These are phyloP conservation scores for Cynaeus angustus DNA, from an alignment of 2,888 invertebrate species.

Conservation along the genomic window DNA sequence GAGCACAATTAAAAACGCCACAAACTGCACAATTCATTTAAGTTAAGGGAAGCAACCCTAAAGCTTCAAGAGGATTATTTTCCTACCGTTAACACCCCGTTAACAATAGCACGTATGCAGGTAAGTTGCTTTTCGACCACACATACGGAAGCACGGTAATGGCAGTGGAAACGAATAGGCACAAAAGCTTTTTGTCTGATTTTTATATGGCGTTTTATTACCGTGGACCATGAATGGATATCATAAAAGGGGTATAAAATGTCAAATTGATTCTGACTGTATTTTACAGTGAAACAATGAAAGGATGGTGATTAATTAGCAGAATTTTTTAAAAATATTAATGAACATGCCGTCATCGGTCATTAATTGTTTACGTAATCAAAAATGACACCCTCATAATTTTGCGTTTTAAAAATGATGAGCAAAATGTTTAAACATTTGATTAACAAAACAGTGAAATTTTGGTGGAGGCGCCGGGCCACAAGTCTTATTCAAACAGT, in stretches of 20 bases:
- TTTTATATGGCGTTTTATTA: conserved; percentile 26
- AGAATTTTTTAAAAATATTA: conserved; percentile 12
- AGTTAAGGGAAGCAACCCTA: neutral
- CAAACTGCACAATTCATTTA: conserved; percentile 17
- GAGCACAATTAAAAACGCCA: conserved; percentile 11
- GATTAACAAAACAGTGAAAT: too few relatives aligned
- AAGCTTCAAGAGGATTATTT: conserved; percentile 20
- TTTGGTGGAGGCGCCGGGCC: conserved; percentile 32
- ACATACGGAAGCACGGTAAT: conserved; percentile 14
- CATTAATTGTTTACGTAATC: conserved; percentile 12
- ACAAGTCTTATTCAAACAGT: too few relatives aligned
- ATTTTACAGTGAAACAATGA: conserved; percentile 8
- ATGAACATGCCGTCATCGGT: conserved; percentile 6
- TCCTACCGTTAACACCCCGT: conserved; percentile 23
- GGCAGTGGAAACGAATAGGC: conserved; percentile 13
- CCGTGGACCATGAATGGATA: conserved; percentile 14
- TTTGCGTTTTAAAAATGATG: neutral
- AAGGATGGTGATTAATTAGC: conserved; percentile 14
- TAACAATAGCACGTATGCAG: conserved; percentile 19
- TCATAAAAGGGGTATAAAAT: conserved; percentile 12
- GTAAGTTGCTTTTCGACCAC: conserved; percentile 21
- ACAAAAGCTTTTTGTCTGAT: conserved; percentile 36
- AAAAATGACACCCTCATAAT: neutral
- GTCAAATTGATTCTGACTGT: conserved; percentile 26
- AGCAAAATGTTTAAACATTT: too few relatives aligned